phyloP scores from a whole-genome alignment of 1,140 invertebrate genomes.

The Drosophila virilis region DNA sequence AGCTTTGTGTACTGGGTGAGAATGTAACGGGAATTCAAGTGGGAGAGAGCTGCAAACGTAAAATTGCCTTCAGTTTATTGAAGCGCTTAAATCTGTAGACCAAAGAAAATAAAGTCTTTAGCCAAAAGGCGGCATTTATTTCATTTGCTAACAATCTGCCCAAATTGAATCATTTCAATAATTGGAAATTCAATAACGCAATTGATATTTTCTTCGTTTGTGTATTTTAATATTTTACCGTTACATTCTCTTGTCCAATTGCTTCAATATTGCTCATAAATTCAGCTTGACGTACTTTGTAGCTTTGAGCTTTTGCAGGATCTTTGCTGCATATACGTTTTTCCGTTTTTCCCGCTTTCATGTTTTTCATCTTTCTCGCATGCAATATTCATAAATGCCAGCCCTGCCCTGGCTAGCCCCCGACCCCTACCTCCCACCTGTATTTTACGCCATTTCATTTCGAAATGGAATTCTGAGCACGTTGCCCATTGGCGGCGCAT shows the following conservation, averaged over 20 bases:
- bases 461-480: slow-evolving; percentile 77
- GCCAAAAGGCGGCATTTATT: neutral
- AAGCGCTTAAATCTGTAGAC: neutral
- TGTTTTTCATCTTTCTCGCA: slow-evolving; percentile 42
- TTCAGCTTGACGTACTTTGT: neutral
- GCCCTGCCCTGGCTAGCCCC: neutral
- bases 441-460: slow-evolving; percentile 53
- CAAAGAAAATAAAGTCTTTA: neutral
- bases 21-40: slow-evolving; percentile 13
- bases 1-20: neutral
- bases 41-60: neutral
- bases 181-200: slow-evolving; percentile 11
- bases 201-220: neutral
- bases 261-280: neutral
- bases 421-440: neutral
- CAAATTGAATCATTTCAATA: neutral
- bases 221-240: no score
- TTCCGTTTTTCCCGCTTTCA: slow-evolving; percentile 11
- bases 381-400: slow-evolving; percentile 70
- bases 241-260: no score
- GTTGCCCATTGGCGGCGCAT: slow-evolving; percentile 52
- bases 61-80: no score
- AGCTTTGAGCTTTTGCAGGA: slow-evolving; percentile 1
- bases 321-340: slow-evolving; percentile 35
- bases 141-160: neutral